These are phyloP conservation scores for Poeciliopsis occidentalis DNA, from an alignment of 2,113 vertebrate genomes.

Conservation along the genomic window DNA sequence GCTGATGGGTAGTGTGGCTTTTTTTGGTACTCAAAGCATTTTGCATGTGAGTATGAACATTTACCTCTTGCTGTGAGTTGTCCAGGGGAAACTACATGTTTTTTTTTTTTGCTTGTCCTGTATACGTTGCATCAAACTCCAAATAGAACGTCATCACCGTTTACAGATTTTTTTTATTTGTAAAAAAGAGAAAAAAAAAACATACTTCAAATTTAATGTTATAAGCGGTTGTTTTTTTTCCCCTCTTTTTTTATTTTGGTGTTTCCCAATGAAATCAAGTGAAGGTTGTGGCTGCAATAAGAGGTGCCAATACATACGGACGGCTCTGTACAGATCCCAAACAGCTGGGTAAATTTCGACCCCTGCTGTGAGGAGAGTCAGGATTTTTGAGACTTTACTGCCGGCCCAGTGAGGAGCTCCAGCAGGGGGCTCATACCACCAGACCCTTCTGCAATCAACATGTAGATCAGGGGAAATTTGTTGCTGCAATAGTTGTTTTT, in stretches of 20 bases:
- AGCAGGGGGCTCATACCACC: conserved; percentile 39
- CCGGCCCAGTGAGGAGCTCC: conserved; percentile 44
- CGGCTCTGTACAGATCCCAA: conserved; percentile 23
- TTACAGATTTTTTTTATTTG: background rate
- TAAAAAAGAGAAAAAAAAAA: no score
- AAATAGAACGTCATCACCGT: background rate
- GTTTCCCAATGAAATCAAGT: background rate
- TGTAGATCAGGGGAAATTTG: conserved; percentile 14
- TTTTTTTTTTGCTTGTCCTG: background rate
- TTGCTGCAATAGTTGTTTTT: background rate
- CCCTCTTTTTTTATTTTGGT: no score
- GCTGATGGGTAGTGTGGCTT: no score
- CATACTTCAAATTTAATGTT: no score
- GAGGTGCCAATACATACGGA: background rate
- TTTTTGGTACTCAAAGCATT: no score
- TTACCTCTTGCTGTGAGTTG: background rate
- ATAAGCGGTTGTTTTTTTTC: no score
- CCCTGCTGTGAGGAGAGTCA: conserved; percentile 37
- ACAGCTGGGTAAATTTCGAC: conserved; percentile 70
- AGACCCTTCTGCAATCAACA: conserved; percentile 18
- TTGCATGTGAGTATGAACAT: no score
- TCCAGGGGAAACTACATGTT: background rate
- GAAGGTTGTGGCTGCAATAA: background rate
- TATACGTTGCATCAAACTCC: background rate
- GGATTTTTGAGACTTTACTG: conserved; percentile 29